Evolutionary conservation across 2,888 invertebrate genomes (phyloP), one percentile per base, ranked within the genome.

Genomic region (Apoda limacodes): DNA sequence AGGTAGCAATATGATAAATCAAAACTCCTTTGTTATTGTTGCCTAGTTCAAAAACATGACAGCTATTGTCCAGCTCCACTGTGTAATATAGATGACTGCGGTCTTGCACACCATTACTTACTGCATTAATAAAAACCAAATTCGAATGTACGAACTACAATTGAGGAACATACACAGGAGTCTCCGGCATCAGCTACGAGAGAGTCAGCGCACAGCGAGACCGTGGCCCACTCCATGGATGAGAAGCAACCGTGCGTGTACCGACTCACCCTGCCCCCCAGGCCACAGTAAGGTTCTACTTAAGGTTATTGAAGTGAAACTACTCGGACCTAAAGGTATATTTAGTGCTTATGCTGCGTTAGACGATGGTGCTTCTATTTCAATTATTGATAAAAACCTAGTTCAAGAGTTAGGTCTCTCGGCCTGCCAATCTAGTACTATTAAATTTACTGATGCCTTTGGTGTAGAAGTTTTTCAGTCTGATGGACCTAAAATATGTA

Each of bases 301-400:
- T 5, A 41, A 39, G 37, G 35, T 37, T 19, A 13, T 39, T n/a
- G 26, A 32, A 27, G 39, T 39, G 31, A 20, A 27, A 3, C 11
- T 42, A 22, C 13, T 34, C 22, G 37, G 42, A 17, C 39, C 42
- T 13, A 37, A 34, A 10, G 35, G n/a, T n/a, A n/a, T n/a, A n/a
- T n/a, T n/a, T n/a, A n/a, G n/a, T n/a, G n/a, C n/a, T n/a, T n/a
- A n/a, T n/a, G n/a, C n/a, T n/a, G n/a, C n/a, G n/a, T n/a, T n/a
- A n/a, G n/a, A n/a, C n/a, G n/a, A n/a, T n/a, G n/a, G n/a, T n/a
- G n/a, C n/a, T n/a, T n/a, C n/a, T n/a, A n/a, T n/a, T n/a, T n/a
- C n/a, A n/a, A n/a, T 43, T 26, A 37, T 40, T 3, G 40, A 40
- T 22, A 26, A 28, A 13, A 12, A 25, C 3, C 26, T 40, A 25